Evolutionary conservation across 92 coral and sea anemone species (phyloP), one percentile per base, ranked within the genome.

Genomic region (Muricea muricata): DNA sequence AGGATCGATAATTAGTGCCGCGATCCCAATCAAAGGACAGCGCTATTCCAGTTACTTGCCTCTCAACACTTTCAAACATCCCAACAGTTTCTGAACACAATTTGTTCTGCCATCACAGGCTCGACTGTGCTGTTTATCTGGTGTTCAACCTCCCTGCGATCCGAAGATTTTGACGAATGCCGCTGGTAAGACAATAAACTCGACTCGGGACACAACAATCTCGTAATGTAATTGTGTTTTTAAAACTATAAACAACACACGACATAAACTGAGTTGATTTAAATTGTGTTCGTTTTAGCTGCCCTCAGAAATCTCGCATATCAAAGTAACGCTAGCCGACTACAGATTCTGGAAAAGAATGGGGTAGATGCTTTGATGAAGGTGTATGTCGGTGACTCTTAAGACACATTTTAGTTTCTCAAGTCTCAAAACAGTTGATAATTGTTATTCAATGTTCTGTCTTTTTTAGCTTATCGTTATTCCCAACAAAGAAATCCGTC

Each of bases 291-390:
- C 60, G 1, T 78, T 79, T 28, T 70, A 96, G 99, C 97, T 79
- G 92, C 94, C 25, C 91, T 96, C 25, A 88, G 94, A 25, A 96
- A 96, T 67, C 85, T 96, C 18, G 83, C 93, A 8, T 87, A 93
- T 58, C 86, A 75, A 26, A 88, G 78, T 48, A 87, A 79, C 40
- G 89, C 91, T 15, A 83, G 86, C 20, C 89, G 93, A 14, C 33
- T 84, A 13, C 93, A 85, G 65, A 82, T 96, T 33, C 69, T 89
- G 31, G 93, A 92, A 40, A 86, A 85, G 37, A 74, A 80, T 55
- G 99, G 99, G 4, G 88, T 92, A 28, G 98, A 93, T 30, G 90
- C 87, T 58, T 84, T 96, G 8, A 14, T 96, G 30, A 96, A 93
- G 96, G 99, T 96, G 21, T 30, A n/a, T n/a, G n/a, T n/a, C n/a